Conservation (phyloP, 2,888 invertebrate genomes). For the Fragum fragum region DNA sequence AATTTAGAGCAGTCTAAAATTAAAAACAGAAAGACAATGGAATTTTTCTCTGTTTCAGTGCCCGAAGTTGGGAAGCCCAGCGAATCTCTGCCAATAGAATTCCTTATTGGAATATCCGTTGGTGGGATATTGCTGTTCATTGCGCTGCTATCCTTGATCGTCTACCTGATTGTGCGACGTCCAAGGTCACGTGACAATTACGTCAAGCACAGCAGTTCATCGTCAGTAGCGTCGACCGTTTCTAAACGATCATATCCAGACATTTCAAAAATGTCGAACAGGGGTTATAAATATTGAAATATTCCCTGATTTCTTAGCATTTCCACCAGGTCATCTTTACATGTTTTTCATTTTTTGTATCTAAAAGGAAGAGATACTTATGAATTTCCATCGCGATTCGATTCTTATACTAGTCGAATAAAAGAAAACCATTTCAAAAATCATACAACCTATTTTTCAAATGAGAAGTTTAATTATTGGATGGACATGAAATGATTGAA, state of each 20-base stretch:
- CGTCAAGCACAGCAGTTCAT: not conserved
- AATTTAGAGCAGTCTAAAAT: too few relatives aligned
- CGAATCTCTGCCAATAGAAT: not conserved
- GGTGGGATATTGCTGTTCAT: constrained; percentile 1
- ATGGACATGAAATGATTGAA: too few relatives aligned
- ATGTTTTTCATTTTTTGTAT: too few relatives aligned
- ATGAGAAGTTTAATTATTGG: too few relatives aligned
- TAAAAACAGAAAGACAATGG: too few relatives aligned
- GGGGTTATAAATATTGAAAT: constrained; percentile 2
- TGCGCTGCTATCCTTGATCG: not conserved
- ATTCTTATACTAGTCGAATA: too few relatives aligned
- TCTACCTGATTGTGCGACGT: not conserved
- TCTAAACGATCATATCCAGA: not conserved
- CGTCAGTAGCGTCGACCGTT: constrained; percentile 18
- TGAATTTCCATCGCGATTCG: too few relatives aligned
- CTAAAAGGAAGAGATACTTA: too few relatives aligned
- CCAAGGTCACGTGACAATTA: not conserved
- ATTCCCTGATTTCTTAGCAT: too few relatives aligned
- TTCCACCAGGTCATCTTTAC: too few relatives aligned
- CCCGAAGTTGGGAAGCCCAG: not conserved
- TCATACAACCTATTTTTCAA: too few relatives aligned
- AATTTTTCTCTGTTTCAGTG: not conserved
- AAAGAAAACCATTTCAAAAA: too few relatives aligned
- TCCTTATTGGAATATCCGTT: not conserved
- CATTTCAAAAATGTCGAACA: not conserved